Evolutionary conservation across 1,140 invertebrate species (phyloP).

Genomic region (Lineus longissimus): DNA sequence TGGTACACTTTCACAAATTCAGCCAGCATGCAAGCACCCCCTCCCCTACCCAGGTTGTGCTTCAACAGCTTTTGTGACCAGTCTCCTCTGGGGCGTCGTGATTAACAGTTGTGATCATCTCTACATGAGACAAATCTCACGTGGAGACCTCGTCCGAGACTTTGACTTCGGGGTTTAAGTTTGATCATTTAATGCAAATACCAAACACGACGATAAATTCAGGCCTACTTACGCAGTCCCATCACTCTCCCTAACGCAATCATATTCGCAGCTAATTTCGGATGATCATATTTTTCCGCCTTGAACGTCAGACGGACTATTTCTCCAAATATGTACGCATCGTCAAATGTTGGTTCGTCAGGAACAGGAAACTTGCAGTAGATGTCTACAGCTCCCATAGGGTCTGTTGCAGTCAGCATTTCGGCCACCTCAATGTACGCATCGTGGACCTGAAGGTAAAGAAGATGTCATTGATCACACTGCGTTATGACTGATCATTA

Average conservation of each 20-base stretch:
- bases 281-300: slow-evolving; percentile 48
- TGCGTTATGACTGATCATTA: no score
- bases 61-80: no score
- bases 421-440: slow-evolving; percentile 52
- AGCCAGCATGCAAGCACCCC: no score
- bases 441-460: slow-evolving; percentile 44
- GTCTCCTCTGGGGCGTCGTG: no score
- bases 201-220: neutral
- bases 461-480: slow-evolving; percentile 4
- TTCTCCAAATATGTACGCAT: slow-evolving; percentile 51
- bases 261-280: slow-evolving; percentile 42
- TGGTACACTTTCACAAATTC: no score
- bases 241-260: slow-evolving; percentile 45
- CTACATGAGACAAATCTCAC: no score
- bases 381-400: slow-evolving; percentile 47
- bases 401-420: slow-evolving; percentile 44
- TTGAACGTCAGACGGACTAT: slow-evolving; percentile 50
- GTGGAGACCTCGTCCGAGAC: no score
- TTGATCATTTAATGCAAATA: no score
- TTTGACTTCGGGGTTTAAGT: no score
- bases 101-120: no score
- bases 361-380: slow-evolving; percentile 49
- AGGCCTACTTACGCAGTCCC: slow-evolving; percentile 36
- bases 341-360: slow-evolving; percentile 48
- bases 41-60: no score